Base-by-base conservation (phyloP, 2,797 vertebrate genomes). In the Sciaenops ocellatus region DNA sequence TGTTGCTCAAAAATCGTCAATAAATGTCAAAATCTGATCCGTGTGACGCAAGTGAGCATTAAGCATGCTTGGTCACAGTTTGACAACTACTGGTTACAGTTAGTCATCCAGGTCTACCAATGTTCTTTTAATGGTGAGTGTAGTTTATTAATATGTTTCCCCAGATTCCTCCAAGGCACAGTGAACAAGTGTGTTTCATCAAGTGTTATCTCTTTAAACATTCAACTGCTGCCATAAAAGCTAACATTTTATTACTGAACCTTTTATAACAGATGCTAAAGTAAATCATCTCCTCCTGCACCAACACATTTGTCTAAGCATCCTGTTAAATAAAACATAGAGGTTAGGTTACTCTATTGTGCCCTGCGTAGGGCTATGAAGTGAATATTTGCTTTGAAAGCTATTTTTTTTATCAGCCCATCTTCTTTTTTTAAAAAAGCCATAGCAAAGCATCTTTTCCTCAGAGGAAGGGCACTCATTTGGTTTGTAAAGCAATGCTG, bases 381-480 rank as follows among this genome's bases (percentile, higher is more conserved):
- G 51, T 78, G 68, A 59, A 50, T 73, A 85, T 90, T 78, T 91
- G 88, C 72, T 89, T 87, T 89, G 63, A 83, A 86, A 78, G 86
- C 73, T 38, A 0, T 30, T 88, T 87, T 88, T 88, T 86, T 80
- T 50, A 41, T 83, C 46, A 74, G 26, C 56, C 28, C 48, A 71
- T 79, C 69, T 74, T 65, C 69, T 69, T 83, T 18, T 3, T 22
- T 1, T 17, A 26, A 62, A 59, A 89, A 82, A 76, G n/a, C 16
- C 44, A 65, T 10, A 80, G 78, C 76, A 30, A 90, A 89, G 83
- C 85, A 85, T 72, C 59, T 81, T 90, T 87, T 67, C 51, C 75
- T 56, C 50, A 71, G 74, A 84, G 69, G 63, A 83, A 54, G 72
- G 47, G 61, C 63, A 66, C 78, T 68, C 76, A 88, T 92, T 91